phyloP scores from a whole-genome alignment of 2,113 vertebrate genomes.

The Carollia perspicillata region DNA sequence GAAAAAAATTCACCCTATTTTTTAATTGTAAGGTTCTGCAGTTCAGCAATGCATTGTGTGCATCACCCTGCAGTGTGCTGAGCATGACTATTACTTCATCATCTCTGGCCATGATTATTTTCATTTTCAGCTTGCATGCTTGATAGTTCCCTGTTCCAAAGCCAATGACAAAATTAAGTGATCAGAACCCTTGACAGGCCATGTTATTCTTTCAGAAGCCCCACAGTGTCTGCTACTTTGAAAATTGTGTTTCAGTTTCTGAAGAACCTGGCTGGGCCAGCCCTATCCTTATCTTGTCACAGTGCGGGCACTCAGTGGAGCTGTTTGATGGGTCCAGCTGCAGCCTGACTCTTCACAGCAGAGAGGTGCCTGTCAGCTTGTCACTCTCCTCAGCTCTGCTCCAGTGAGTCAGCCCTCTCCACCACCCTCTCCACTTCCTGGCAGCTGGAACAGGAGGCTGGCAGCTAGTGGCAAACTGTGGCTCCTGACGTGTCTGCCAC shows the following conservation, averaged over 20 bases:
- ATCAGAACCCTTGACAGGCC: not conserved
- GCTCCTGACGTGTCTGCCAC: not conserved
- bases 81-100: not conserved
- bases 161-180: constrained; percentile 2
- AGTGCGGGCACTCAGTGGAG: fast-evolving
- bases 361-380: not conserved
- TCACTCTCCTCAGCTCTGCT: not conserved
- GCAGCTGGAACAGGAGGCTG: constrained; percentile 58
- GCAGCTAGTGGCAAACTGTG: constrained; percentile 45
- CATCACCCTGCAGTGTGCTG: not conserved
- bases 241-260: not conserved
- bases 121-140: not conserved
- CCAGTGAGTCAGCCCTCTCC: not conserved
- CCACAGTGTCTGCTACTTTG: not conserved
- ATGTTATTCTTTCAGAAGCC: not conserved
- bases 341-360: not conserved
- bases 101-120: not conserved
- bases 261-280: not conserved
- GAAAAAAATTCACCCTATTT: not conserved
- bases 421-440: not conserved
- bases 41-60: not conserved
- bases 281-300: not conserved
- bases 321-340: not conserved
- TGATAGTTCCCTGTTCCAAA: constrained; percentile 3
- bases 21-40: not conserved